Conservation (phyloP, 1,140 invertebrate species). For the Aporrectodea caliginosa region DNA sequence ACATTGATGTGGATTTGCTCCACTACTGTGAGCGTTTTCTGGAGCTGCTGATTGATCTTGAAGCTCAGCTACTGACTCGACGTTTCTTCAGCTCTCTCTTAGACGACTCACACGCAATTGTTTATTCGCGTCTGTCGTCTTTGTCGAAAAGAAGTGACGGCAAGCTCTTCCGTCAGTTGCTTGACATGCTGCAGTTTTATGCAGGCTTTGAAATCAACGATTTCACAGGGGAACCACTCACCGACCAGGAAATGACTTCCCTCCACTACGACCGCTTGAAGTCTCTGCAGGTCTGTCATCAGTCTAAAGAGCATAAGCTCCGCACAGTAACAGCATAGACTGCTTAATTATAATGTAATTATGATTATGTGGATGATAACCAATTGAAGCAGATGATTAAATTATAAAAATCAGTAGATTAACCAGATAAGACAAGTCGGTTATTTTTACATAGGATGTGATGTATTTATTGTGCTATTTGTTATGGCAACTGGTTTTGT, state of each 20-base stretch:
- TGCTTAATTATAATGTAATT: no score
- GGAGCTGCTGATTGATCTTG: conserved; percentile 92
- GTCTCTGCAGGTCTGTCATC: conserved; percentile 72
- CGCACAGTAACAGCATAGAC: no score
- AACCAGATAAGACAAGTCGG: no score
- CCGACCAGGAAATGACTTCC: conserved; percentile 86
- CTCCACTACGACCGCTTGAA: conserved; percentile 88
- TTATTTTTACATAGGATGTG: no score
- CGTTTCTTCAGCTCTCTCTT: conserved; percentile 94
- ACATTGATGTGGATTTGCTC: conserved; percentile 62
- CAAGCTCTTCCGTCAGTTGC: conserved; percentile 81
- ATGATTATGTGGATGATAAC: no score
- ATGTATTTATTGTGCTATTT: no score
- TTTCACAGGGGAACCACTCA: conserved; percentile 87
- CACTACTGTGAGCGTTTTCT: conserved; percentile 92
- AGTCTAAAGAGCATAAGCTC: no score
- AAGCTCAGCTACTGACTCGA: conserved; percentile 87
- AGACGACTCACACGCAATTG: conserved; percentile 90
- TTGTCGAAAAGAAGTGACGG: conserved; percentile 76
- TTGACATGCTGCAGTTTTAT: conserved; percentile 96
- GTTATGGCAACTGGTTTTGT: no score
- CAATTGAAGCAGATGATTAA: no score
- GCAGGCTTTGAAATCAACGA: conserved; percentile 97
- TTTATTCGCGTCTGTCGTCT: conserved; percentile 73
- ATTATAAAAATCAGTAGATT: no score